These are phyloP conservation scores for Euproctis similis DNA, from an alignment of 2,888 invertebrate species.

Conservation along the genomic window DNA sequence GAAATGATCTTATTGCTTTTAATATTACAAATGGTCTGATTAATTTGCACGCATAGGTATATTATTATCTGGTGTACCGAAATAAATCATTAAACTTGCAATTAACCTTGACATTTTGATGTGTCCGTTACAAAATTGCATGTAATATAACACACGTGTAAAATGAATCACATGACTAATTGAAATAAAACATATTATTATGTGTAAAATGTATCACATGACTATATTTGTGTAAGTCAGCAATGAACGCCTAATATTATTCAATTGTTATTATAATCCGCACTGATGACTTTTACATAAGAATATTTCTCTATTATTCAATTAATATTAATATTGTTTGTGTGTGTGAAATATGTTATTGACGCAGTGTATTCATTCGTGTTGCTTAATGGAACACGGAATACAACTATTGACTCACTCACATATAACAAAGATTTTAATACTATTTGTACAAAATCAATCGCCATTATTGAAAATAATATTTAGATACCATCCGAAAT, in stretches of 20 bases:
- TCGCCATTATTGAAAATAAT: too few relatives aligned
- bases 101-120: constrained; percentile 52
- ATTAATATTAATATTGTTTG: too few relatives aligned
- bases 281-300: constrained; percentile 4
- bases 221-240: constrained; percentile 20
- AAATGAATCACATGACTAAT: constrained; percentile 43
- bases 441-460: too few relatives aligned
- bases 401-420: too few relatives aligned
- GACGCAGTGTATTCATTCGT: too few relatives aligned
- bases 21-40: background rate
- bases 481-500: too few relatives aligned
- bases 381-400: too few relatives aligned
- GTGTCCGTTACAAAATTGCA: constrained; percentile 38
- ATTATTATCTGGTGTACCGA: constrained; percentile 9
- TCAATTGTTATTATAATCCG: constrained; percentile 4
- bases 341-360: too few relatives aligned
- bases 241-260: constrained; percentile 10
- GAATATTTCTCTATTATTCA: too few relatives aligned
- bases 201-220: constrained; percentile 39
- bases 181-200: too few relatives aligned
- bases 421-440: too few relatives aligned
- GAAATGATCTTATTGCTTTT: constrained; percentile 4
- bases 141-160: constrained; percentile 28
- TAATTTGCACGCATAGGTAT: constrained; percentile 2
- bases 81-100: constrained; percentile 21